Evolutionary conservation across 2,888 invertebrate genomes (phyloP), one percentile per base, ranked within the genome.

Genomic region (Lutraria lutraria): DNA sequence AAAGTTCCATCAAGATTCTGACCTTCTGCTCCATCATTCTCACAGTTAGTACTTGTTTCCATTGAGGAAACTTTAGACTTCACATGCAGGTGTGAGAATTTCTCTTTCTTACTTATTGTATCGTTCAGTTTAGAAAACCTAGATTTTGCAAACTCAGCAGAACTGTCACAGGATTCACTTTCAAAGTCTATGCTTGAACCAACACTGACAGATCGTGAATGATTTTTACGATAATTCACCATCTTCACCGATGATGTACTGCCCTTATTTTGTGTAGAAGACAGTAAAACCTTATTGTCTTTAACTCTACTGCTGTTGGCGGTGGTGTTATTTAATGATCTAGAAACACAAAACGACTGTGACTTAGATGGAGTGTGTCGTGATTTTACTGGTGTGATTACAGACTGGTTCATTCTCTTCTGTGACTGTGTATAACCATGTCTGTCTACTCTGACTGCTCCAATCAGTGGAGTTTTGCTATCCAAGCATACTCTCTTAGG

Each of bases 71-170:
- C 8, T 25, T 76, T 68, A 53, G 81, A 13, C 25, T 89, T 79
- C 10, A 72, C 68, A 81, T 92, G 90, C 25, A 91, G 56, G 53
- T 85, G 56, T 76, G 90, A 89, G 82, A 87, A 92, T 80, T 92
- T 92, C 81, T 92, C 90, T 53, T 85, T 86, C 72, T 92, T 92
- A 83, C 89, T 89, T 21, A 92, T 92, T 31, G 92, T 92, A 86
- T 92, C 92, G 80, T 89, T 91, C 0, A 92, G 25, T 88, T 90
- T 87, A n/a, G 88, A 86, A 68, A 92, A 92, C 72, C 82, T 88
- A 19, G 87, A 85, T 13, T 89, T 89, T 12, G 83, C 31, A 25
- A 87, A 54, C n/a, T 60, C 83, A 15, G 86, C 88, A 43, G 43
- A 43, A 13, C n/a, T 56, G 10, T 88, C 90, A 31, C 84, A 72